phyloP scores from a whole-genome alignment of 2,797 vertebrate genomes.

The Heliangelus exortis region DNA sequence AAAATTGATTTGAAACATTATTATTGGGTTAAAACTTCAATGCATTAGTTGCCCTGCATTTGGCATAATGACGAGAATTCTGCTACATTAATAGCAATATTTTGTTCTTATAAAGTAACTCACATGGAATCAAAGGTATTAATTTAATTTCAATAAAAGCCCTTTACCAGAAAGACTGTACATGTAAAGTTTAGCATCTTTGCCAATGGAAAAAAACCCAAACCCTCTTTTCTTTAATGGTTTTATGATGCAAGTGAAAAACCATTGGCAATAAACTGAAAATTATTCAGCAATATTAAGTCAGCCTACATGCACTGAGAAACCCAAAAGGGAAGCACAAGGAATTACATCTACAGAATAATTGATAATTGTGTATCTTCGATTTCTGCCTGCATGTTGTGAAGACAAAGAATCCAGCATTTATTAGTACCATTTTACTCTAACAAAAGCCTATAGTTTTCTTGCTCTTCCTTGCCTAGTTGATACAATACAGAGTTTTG shows the following conservation, averaged over 20 bases:
- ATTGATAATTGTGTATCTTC: neutral
- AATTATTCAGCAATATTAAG: neutral
- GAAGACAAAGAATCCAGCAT: neutral
- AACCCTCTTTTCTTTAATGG: neutral
- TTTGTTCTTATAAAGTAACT: neutral
- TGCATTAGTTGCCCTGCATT: neutral
- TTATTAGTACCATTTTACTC: neutral
- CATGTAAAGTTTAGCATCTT: neutral
- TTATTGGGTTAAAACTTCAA: neutral
- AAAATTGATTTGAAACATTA: neutral
- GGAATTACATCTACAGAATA: neutral
- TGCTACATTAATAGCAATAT: neutral
- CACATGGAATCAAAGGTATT: neutral
- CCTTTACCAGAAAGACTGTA: neutral
- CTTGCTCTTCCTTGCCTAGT: neutral
- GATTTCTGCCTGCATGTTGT: neutral
- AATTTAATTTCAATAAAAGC: neutral
- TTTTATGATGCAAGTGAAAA: neutral
- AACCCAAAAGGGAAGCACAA: neutral
- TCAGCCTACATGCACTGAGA: neutral
- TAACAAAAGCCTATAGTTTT: neutral
- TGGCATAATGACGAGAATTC: neutral
- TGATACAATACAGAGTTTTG: neutral
- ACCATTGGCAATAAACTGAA: neutral
- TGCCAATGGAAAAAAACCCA: neutral